phyloP scores from a whole-genome alignment of 2,888 invertebrate species.

The Caenorhabditis wallacei region DNA sequence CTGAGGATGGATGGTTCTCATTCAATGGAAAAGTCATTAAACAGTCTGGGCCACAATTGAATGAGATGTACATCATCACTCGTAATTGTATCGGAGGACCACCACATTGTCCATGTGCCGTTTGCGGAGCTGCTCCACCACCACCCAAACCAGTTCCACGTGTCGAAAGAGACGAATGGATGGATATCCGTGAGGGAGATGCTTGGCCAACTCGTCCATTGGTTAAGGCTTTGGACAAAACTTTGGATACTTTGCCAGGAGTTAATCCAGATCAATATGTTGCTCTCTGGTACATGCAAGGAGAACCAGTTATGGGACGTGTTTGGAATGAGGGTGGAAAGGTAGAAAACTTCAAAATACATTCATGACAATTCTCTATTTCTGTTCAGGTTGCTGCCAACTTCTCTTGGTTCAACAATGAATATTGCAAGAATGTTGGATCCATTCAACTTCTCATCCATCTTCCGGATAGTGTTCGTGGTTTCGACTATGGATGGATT shows the following conservation, averaged over 20 bases:
- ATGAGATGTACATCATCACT: slow-evolving; percentile 78
- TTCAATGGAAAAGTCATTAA: slow-evolving; percentile 70
- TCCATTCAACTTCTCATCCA: slow-evolving; percentile 75
- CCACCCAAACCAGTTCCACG: slow-evolving; percentile 60
- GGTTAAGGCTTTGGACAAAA: slow-evolving; percentile 74
- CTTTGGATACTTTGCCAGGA: slow-evolving; percentile 77
- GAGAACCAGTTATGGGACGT: slow-evolving; percentile 81
- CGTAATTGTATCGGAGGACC: slow-evolving; percentile 76
- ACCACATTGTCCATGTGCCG: slow-evolving; percentile 56
- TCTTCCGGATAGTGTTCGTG: slow-evolving; percentile 78
- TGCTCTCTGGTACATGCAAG: slow-evolving; percentile 80
- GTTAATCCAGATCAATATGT: slow-evolving; percentile 80
- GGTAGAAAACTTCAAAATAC: slow-evolving; percentile 29
- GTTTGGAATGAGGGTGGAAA: slow-evolving; percentile 80
- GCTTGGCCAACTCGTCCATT: slow-evolving; percentile 73
- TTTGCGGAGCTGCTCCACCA: slow-evolving; percentile 51
- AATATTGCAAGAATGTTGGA: slow-evolving; percentile 78
- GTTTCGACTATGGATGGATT: slow-evolving; percentile 81
- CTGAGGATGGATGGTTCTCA: slow-evolving; percentile 78
- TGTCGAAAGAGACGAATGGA: slow-evolving; percentile 81
- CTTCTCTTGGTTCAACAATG: slow-evolving; percentile 79
- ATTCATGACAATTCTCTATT: background rate
- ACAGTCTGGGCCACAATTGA: slow-evolving; percentile 70
- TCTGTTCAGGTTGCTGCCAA: slow-evolving; percentile 74
- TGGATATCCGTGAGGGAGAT: slow-evolving; percentile 79